phyloP scores from a whole-genome alignment of 2,888 invertebrate genomes.

The Tenthredo mesomela region DNA sequence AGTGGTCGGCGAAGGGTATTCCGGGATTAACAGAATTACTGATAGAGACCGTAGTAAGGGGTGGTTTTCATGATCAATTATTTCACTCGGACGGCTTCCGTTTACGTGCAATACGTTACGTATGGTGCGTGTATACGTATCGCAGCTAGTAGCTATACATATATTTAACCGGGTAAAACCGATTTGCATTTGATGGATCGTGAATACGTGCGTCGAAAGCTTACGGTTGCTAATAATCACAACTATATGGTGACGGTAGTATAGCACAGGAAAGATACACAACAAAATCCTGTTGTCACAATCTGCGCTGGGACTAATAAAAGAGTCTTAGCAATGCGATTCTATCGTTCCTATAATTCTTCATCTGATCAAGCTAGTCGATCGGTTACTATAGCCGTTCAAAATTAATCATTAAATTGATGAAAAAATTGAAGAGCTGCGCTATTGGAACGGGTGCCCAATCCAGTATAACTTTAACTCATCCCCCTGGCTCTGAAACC shows the following conservation, averaged over 20 bases:
- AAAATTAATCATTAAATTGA: background rate
- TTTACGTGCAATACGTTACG: background rate
- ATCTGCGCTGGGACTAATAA: background rate
- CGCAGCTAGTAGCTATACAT: background rate
- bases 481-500: background rate
- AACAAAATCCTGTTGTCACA: background rate
- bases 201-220: conserved; percentile 43
- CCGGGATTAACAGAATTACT: conserved; percentile 48
- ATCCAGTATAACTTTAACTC: background rate
- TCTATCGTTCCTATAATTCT: background rate
- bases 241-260: no score
- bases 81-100: conserved; percentile 39
- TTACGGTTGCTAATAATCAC: conserved; percentile 12
- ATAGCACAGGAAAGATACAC: background rate
- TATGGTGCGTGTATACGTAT: background rate
- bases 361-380: background rate
- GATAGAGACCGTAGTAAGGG: conserved; percentile 44
- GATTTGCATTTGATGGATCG: conserved; percentile 49
- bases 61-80: conserved; percentile 33
- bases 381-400: background rate
- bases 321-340: background rate
- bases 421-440: background rate
- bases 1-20: conserved; percentile 29
- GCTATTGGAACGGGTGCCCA: background rate
- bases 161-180: conserved; percentile 40